A percentile compares a stretch with the other conserved stretches of the same genome.
These are phyloP conservation scores for Hyperoplus lanceolatus DNA, from an alignment of 2,797 vertebrate genomes.

Conservation along the genomic window DNA sequence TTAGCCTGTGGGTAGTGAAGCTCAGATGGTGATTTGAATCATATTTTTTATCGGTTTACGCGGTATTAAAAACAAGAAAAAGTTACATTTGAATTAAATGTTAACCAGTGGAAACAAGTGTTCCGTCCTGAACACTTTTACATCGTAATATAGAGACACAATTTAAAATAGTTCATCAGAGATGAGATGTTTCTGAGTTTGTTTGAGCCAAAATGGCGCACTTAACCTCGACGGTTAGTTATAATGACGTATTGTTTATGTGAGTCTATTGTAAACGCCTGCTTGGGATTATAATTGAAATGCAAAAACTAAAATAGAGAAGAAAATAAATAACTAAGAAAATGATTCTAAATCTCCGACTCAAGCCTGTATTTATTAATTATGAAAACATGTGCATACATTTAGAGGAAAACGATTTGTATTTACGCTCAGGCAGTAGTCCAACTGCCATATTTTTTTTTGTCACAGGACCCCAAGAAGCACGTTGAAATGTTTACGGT, in stretches of 20 bases:
- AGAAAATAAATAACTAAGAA: rapidly evolving
- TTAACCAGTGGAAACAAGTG: slow-evolving; percentile 14
- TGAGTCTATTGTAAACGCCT: slow-evolving; percentile 59
- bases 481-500: slow-evolving; percentile 73
- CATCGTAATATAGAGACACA: not conserved
- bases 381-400: rapidly evolving
- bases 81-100: not conserved
- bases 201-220: slow-evolving; percentile 91
- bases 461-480: slow-evolving; percentile 58
- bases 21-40: slow-evolving; percentile 32
- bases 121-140: not conserved
- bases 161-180: slow-evolving; percentile 30
- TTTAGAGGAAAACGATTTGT: rapidly evolving
- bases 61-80: not conserved
- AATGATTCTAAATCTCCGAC: rapidly evolving
- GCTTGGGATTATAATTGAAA: not conserved
- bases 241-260: slow-evolving; percentile 61
- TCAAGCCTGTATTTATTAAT: rapidly evolving
- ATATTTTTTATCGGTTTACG: slow-evolving; percentile 30
- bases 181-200: slow-evolving; percentile 79
- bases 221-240: slow-evolving; percentile 27
- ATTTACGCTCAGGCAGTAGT: slow-evolving; percentile 23
- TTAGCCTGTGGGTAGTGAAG: slow-evolving; percentile 44
- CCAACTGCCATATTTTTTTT: not conserved
- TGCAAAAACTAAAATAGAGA: rapidly evolving